Base-by-base conservation (phyloP, 2,797 vertebrate species). In the Apogon hyalosoma region DNA sequence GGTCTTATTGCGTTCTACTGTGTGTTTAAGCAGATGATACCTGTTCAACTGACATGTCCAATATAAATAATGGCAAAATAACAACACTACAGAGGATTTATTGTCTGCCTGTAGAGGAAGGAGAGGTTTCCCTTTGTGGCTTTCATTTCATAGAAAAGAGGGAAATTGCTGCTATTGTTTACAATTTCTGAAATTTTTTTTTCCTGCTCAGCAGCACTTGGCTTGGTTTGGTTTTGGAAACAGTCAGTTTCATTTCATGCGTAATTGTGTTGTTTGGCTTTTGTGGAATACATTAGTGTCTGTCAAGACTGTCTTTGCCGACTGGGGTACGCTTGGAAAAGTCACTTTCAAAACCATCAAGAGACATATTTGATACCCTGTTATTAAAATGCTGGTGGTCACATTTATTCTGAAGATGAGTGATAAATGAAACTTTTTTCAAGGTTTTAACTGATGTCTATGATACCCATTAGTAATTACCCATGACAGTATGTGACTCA, bases 231-330 rank as follows among this genome's bases (percentile, higher is more conserved):
- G 14, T 64, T 60, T 56, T 38, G 36, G 28, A 45, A 43, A 45
- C 15, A 11, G 56, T 42, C 41, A 0, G 13, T 57, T 47, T 54
- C 53, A 21, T 65, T 66, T 70, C 53, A 41, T 51, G 54, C 67
- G 49, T 74, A 73, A 81, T 52, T 45, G 39, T 48, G 19, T 48
- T 1, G 62, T 51, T 47, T 33, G 67, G 15, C 45, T 60, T 63
- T 24, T 57, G 63, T 45, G 31, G 71, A 75, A 59, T 54, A 48
- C 71, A 75, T 72, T 53, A 60, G 63, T 55, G 69, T 53, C 41
- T 8, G 13, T 65, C 55, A 73, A 9, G 1, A 11, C 51, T 16
- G 16, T 50, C 38, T 40, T 14, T 50, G 39, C 39, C 42, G 7
- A 14, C 33, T 3, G 13, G n/a, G 31, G 6, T 11, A 19, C 43